These are phyloP conservation scores for Rhinoraja longicauda DNA, from an alignment of 2,797 vertebrate species.

Conservation along the genomic window DNA sequence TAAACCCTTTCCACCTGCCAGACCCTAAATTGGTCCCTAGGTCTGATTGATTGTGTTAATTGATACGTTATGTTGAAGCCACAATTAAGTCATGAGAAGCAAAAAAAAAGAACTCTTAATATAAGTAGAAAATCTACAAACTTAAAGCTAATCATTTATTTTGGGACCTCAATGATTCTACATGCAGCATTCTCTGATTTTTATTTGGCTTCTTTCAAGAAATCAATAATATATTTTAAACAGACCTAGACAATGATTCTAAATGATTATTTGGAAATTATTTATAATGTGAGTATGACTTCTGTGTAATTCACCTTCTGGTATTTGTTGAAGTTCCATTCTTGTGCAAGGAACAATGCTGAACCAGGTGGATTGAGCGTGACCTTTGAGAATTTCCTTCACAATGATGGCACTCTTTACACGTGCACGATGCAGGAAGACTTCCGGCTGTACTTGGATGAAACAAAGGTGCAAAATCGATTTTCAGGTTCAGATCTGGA, in stretches of 20 bases:
- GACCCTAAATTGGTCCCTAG: neutral
- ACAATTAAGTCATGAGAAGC: neutral
- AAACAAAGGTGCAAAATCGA: slow-evolving; percentile 49
- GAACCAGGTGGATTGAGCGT: slow-evolving; percentile 52
- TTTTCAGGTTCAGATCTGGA: neutral
- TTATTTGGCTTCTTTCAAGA: neutral
- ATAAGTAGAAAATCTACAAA: no score
- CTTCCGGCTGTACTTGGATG: slow-evolving; percentile 54
- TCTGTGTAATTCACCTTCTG: neutral
- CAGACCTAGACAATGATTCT: neutral
- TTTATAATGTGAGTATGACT: neutral
- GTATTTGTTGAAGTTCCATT: neutral
- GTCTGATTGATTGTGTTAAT: neutral
- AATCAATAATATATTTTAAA: neutral
- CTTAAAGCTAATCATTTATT: no score
- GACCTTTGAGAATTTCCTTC: slow-evolving; percentile 57
- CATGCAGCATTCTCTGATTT: neutral
- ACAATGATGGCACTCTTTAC: slow-evolving; percentile 53
- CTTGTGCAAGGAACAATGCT: neutral
- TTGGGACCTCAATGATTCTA: no score
- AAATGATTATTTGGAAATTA: neutral
- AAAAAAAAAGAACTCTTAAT: no score
- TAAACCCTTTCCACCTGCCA: neutral
- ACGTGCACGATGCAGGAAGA: slow-evolving; percentile 56
- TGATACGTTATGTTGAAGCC: neutral